Evolutionary conservation across 2,888 invertebrate species (phyloP), one percentile per base, ranked within the genome.

Genomic region (Euphydryas editha): DNA sequence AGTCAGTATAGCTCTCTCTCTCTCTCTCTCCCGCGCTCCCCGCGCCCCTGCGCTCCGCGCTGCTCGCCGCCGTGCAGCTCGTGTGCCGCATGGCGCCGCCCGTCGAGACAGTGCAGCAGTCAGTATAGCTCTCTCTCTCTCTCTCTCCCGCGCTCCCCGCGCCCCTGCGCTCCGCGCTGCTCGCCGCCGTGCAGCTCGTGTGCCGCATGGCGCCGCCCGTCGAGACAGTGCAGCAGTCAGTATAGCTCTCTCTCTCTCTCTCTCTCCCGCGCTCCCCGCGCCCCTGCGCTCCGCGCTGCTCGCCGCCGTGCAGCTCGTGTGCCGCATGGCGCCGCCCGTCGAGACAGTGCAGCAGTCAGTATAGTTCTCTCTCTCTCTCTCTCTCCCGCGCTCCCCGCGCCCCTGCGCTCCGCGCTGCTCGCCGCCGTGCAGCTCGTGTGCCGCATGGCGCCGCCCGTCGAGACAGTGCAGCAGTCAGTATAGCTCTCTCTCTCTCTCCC

Each of bases 1-100:
- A 30, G 30, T 30, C 30, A 30, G 30, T 30, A 30, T 30, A 30
- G 30, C 30, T 30, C 30, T 8, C 30, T 30, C 30, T 30, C 30
- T 30, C 30, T 30, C 30, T 30, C 30, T 30, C 30, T 30, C 95
- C 96, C 20, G 93, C 93, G 49, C 93, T 96, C 78, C 99, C 99
- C 1, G 88, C 85, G 30, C 80, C 96, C 44, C 74, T 97, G 17
- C 92, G 94, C 73, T 93, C 93, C 76, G 84, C 95, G 24, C 85
- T 97, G 20, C 85, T 90, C 62, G 87, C 93, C 68, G 89, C 94
- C 64, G 95, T 99, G 62, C 92, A 91, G 63, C 93, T 98, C 72
- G 94, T 97, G 46, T 95, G 94, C 77, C 95, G 96, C 76, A 93
- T 98, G 83, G 96, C 97, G 59, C 98, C 98, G 65, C 94, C 94